phyloP scores from a whole-genome alignment of 2,797 vertebrate genomes.

The Ptychadena robeensis region DNA sequence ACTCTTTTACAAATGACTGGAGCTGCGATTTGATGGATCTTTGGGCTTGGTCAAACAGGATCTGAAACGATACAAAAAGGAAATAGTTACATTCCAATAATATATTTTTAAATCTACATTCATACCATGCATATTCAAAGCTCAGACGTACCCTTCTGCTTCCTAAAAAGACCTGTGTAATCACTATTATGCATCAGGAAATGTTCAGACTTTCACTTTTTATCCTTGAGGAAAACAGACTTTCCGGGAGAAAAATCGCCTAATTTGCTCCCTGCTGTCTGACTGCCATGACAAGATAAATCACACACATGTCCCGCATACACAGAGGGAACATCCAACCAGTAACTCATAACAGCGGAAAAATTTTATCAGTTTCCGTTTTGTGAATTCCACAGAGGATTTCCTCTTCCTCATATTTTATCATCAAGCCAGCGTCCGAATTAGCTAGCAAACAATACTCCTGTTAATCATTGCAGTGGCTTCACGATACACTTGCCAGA shows the following conservation, averaged over 20 bases:
- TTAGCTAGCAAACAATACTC: conserved; percentile 11
- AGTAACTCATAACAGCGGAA: neutral
- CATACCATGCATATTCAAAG: neutral
- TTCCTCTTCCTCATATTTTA: conserved; percentile 44
- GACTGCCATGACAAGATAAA: neutral
- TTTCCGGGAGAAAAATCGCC: too few species aligned
- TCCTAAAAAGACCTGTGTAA: too few species aligned
- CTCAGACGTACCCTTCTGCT: too few species aligned
- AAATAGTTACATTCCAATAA: neutral
- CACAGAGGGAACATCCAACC: neutral
- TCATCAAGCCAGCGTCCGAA: neutral
- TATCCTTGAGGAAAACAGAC: too few species aligned
- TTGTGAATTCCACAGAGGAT: conserved; percentile 15
- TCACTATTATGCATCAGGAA: neutral
- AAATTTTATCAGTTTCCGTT: neutral
- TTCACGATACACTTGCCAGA: neutral
- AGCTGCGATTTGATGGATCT: conserved; percentile 96
- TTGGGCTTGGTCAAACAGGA: conserved; percentile 96
- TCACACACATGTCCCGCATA: neutral
- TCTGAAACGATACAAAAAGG: conserved; percentile 77
- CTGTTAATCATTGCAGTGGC: neutral
- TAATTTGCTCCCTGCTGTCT: neutral
- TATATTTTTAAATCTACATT: neutral
- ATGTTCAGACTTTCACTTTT: neutral
- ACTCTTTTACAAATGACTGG: conserved; percentile 98